Evolutionary conservation across 2,797 vertebrate genomes (phyloP).

Genomic region (Oreortyx pictus): DNA sequence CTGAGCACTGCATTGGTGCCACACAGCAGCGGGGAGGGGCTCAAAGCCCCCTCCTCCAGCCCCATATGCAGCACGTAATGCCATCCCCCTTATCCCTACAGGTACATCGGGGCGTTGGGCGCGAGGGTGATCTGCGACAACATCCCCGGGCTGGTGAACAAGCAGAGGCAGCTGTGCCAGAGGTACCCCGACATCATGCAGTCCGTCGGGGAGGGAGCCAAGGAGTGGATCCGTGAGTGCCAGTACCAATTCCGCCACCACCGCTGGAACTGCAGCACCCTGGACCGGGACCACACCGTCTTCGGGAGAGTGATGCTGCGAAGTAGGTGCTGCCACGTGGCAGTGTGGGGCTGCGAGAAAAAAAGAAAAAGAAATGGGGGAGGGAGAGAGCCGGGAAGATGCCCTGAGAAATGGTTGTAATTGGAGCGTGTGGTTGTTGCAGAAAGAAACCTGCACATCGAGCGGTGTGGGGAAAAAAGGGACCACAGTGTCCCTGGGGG

Average conservation of each 20-base stretch:
- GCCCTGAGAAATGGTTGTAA: neutral
- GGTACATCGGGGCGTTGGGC: conserved; percentile 97
- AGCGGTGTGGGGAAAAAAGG: too few species aligned
- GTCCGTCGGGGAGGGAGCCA: conserved; percentile 93
- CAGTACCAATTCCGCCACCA: conserved; percentile 98
- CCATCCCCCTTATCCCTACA: conserved; percentile 33
- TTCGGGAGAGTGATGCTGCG: conserved; percentile 97
- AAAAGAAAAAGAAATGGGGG: neutral
- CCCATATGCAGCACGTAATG: accelerated
- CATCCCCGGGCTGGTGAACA: conserved; percentile 96
- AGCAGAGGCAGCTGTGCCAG: conserved; percentile 96
- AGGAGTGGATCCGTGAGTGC: conserved; percentile 97
- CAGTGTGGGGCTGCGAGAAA: too few species aligned
- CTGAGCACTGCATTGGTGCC: accelerated
- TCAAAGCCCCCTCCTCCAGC: accelerated
- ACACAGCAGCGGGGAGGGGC: accelerated
- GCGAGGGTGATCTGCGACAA: conserved; percentile 97
- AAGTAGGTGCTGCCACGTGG: conserved; percentile 83
- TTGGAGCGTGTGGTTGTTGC: neutral
- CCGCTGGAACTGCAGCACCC: conserved; percentile 98
- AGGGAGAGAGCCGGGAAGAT: neutral
- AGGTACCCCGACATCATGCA: conserved; percentile 97
- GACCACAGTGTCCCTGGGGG: neutral
- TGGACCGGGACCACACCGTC: conserved; percentile 96
- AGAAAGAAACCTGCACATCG: neutral